Conservation (phyloP, 2,888 invertebrate species). For the Julus scanicus region DNA sequence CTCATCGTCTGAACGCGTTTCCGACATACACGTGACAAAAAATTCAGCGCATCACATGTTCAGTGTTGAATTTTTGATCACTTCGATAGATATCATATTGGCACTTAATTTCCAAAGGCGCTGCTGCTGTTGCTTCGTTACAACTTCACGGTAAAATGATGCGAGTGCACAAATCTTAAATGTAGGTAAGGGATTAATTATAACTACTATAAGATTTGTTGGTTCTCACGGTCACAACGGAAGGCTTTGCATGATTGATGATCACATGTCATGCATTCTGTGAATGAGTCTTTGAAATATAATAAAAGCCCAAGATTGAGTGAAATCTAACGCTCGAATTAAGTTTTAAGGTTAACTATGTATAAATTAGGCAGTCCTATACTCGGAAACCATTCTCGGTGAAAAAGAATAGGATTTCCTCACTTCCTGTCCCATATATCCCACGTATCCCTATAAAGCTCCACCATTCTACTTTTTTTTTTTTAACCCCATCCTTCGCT, state of each 20-base stretch:
- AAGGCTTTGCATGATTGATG: slow-evolving; percentile 37
- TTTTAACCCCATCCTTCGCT: not conserved
- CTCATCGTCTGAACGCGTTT: not conserved
- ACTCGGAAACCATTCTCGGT: not conserved
- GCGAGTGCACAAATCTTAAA: slow-evolving; percentile 16
- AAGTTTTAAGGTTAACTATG: slow-evolving; percentile 7
- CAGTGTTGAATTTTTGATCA: slow-evolving; percentile 20
- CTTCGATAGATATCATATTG: not conserved
- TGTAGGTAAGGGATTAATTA: slow-evolving; percentile 32
- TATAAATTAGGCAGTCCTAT: not conserved
- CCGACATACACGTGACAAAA: not conserved
- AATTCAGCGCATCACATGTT: not conserved
- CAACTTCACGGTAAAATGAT: slow-evolving; percentile 24
- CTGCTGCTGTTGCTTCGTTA: slow-evolving; percentile 27
- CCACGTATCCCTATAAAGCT: not conserved
- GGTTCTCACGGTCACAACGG: slow-evolving; percentile 47
- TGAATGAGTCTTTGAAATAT: slow-evolving; percentile 47
- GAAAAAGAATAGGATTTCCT: not conserved
- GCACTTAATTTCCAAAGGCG: slow-evolving; percentile 30
- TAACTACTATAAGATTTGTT: slow-evolving; percentile 45
- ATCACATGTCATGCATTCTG: slow-evolving; percentile 43
- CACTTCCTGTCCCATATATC: not conserved
- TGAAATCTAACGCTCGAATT: slow-evolving; percentile 35
- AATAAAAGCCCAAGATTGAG: slow-evolving; percentile 45
- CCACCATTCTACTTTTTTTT: not conserved